Percentiles rank a stretch among this genome's conserved stretches.
These are phyloP conservation scores for Rhinichthys klamathensis DNA, from an alignment of 2,113 vertebrate genomes.

Conservation along the genomic window DNA sequence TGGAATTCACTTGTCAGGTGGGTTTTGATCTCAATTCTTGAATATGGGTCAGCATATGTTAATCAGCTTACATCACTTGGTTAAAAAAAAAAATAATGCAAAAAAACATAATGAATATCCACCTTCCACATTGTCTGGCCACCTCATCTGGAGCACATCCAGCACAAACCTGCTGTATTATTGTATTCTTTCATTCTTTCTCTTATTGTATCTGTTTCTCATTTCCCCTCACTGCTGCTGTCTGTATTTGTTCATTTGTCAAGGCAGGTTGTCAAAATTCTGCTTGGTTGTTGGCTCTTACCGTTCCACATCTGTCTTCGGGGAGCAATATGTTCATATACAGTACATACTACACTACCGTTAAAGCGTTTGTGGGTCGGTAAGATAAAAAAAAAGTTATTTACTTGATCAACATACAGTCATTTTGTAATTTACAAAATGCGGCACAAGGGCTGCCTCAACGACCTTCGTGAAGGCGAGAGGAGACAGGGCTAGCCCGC, in stretches of 20 bases:
- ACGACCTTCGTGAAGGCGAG: too few relatives aligned
- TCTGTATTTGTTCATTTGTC: slow-evolving; percentile 46
- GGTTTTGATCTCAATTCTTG: slow-evolving; percentile 12
- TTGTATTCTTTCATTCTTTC: neutral
- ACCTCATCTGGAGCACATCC: neutral
- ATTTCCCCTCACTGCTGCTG: neutral
- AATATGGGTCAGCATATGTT: slow-evolving; percentile 37
- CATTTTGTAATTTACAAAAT: too few relatives aligned
- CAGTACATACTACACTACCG: neutral
- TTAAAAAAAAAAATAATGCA: neutral
- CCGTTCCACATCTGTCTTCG: neutral
- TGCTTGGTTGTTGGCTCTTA: slow-evolving; percentile 29
- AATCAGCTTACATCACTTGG: slow-evolving; percentile 25
- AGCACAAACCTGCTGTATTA: neutral
- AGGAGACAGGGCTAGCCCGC: too few relatives aligned
- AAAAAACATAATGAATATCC: neutral
- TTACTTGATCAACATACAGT: neutral
- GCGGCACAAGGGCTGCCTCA: too few relatives aligned
- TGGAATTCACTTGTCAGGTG: neutral
- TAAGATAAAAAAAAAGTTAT: neutral
- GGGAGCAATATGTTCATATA: neutral
- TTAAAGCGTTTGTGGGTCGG: neutral
- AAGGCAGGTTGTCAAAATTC: slow-evolving; percentile 41
- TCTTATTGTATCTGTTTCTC: neutral
- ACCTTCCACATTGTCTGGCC: neutral